Conservation (phyloP, 2,113 vertebrate genomes). For the Oncorhynchus tshawytscha region DNA sequence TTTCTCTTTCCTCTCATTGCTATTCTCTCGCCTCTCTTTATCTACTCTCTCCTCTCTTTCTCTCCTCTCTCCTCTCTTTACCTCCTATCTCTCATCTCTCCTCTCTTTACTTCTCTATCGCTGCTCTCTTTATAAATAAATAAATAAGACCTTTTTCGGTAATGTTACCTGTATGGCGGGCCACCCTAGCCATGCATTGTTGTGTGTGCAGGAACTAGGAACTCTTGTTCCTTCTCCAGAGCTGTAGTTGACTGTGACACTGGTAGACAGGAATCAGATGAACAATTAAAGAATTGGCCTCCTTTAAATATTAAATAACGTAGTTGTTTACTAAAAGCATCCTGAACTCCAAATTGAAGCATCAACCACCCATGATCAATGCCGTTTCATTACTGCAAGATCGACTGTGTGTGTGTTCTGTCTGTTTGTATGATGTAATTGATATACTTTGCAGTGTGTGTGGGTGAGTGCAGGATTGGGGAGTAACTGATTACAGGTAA, state of each 20-base stretch:
- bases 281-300: constrained; percentile 63
- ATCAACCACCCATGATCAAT: constrained; percentile 21
- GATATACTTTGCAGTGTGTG: neutral
- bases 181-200: too few relatives aligned
- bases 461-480: constrained; percentile 6
- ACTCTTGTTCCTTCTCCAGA: constrained; percentile 13
- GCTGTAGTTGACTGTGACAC: constrained; percentile 36
- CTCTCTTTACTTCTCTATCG: neutral
- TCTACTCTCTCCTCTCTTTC: too few relatives aligned
- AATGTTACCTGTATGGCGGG: too few relatives aligned
- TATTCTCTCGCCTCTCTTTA: too few relatives aligned
- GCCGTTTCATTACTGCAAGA: constrained; percentile 39
- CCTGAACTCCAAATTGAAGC: constrained; percentile 21
- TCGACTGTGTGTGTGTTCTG: neutral
- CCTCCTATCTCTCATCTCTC: too few relatives aligned
- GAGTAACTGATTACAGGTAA: too few relatives aligned
- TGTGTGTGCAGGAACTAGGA: neutral
- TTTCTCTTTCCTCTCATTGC: too few relatives aligned
- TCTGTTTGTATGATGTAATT: neutral
- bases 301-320: constrained; percentile 63
- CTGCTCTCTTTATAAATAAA: too few relatives aligned
- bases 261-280: constrained; percentile 54
- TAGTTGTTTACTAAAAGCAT: constrained; percentile 59
- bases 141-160: too few relatives aligned
- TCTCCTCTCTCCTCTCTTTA: too few relatives aligned